Base-by-base conservation (phyloP, 2,113 vertebrate genomes). In the Xiphorhynchus elegans region DNA sequence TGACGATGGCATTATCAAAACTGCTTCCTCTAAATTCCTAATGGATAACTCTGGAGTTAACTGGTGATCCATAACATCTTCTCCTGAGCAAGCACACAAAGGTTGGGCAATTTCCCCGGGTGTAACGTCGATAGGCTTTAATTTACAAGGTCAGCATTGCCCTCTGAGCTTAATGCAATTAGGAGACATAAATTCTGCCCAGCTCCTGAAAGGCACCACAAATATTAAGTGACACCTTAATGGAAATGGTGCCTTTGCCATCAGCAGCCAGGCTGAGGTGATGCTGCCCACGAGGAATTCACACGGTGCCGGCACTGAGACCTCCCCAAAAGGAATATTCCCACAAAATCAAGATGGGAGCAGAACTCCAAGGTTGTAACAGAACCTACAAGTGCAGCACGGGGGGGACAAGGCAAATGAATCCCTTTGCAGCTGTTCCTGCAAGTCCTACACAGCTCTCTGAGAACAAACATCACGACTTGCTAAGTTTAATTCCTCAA, bases 31-130 rank as follows among this genome's bases (percentile, higher is more conserved):
- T n/a, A 4, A 62, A 47, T 33, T 49, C 95, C 82, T 96, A 95
- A 97, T 93, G 90, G 96, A 29, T 92, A 97, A 97, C 95, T 88
- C 6, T 3, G 3, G 63, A 88, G 95, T 97, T 97, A 97, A 97
- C 94, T 31, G 72, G 88, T 90, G 94, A 97, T 69, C 95, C 87
- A 72, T 64, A 87, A 88, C 47, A 60, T 64, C 72, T 85, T 35
- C 59, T 62, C 89, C 94, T 84, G 92, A 92, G 92, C 79, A 60
- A 96, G 94, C 77, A 96, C 50, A 66, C 79, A 89, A 89, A 96
- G 95, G 91, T 94, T 60, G 75, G 52, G 74, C 83, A 56, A 87
- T 90, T 95, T 69, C 70, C 93, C 77, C 33, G 87, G 50, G 66
- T 3, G 53, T 56, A 50, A 86, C 6, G 24, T 89, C 89, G 42